A percentile compares a stretch with the other conserved stretches of the same genome.
These are phyloP conservation scores for Phyllotreta cruciferae DNA, from an alignment of 2,888 invertebrate species.

Conservation along the genomic window DNA sequence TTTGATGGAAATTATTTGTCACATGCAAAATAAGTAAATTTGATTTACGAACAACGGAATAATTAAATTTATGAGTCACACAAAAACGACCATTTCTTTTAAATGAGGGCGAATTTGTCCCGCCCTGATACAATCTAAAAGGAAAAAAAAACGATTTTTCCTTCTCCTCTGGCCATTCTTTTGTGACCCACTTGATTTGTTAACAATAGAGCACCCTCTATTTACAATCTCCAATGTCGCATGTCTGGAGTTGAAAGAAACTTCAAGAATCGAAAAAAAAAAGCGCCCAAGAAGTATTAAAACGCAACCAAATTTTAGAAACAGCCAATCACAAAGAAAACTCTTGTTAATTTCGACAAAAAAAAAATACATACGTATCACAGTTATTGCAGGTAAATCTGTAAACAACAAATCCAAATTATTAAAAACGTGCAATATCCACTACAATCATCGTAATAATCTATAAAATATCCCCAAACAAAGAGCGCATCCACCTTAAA, in stretches of 20 bases:
- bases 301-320: background rate
- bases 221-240: slow-evolving; percentile 16
- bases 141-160: slow-evolving; percentile 3
- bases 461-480: background rate
- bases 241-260: background rate
- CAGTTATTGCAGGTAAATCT: slow-evolving; percentile 25
- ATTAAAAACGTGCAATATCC: background rate
- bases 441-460: background rate
- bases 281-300: slow-evolving; percentile 7
- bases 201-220: slow-evolving; percentile 7
- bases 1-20: background rate
- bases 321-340: slow-evolving; percentile 7
- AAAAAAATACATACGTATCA: slow-evolving; percentile 27
- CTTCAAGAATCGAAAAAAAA: background rate
- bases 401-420: slow-evolving; percentile 22
- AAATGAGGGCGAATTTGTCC: slow-evolving; percentile 1
- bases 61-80: background rate
- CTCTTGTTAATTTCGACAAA: background rate
- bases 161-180: slow-evolving; percentile 6
- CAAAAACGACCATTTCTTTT: background rate
- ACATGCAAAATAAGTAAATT: background rate
- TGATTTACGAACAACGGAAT: slow-evolving; percentile 8
- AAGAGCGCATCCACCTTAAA: background rate
- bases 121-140: background rate
- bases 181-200: slow-evolving; percentile 14